Conservation (phyloP, 2,888 invertebrate genomes). For the Julus scanicus region DNA sequence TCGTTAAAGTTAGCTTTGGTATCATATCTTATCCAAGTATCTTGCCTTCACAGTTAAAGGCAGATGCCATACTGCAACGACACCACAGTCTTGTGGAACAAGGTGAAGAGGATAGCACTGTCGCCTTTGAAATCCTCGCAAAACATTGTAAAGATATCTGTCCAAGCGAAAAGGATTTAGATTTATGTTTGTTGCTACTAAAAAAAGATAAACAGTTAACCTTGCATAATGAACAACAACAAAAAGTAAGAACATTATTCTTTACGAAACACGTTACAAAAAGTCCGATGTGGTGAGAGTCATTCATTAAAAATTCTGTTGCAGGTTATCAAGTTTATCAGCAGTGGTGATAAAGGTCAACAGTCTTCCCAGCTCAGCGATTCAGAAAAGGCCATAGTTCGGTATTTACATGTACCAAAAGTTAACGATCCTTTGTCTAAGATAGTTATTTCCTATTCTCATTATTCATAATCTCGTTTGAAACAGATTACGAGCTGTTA, state of each 20-base stretch:
- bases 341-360: not conserved
- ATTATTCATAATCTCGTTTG: not conserved
- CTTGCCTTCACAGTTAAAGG: constrained; percentile 47
- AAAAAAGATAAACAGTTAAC: constrained; percentile 39
- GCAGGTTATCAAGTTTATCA: constrained; percentile 50
- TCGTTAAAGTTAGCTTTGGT: not conserved
- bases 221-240: not conserved
- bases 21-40: not conserved
- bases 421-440: not conserved
- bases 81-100: constrained; percentile 26
- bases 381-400: constrained; percentile 46
- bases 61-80: constrained; percentile 36
- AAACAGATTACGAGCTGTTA: constrained; percentile 4
- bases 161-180: constrained; percentile 27
- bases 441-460: not conserved
- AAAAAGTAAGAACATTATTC: not conserved
- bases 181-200: constrained; percentile 33
- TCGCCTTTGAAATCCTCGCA: not conserved
- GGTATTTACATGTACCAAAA: constrained; percentile 12
- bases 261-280: not conserved
- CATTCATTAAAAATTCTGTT: not conserved
- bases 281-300: too few relatives aligned
- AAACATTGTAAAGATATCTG: constrained; percentile 44
- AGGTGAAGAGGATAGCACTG: constrained; percentile 36
- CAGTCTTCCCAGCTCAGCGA: constrained; percentile 37